Base-by-base conservation (phyloP, 2,113 vertebrate species). In the Dipodomys stephensi region DNA sequence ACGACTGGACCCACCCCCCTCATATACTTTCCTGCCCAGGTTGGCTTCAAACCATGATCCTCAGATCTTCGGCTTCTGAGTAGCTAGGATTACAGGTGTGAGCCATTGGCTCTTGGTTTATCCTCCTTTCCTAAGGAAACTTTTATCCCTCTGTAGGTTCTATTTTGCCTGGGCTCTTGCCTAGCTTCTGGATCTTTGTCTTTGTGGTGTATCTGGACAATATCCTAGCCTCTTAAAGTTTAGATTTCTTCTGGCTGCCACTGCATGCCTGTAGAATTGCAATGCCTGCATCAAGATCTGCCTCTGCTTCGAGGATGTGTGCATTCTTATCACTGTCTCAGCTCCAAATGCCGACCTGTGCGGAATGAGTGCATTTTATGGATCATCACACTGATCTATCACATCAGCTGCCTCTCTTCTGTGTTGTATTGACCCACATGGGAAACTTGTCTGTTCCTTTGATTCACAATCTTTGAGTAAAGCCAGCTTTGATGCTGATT, bases 391-490 rank as follows among this genome's bases (percentile, higher is more conserved):
- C 5, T 6, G 12, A 64, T 68, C 84, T 27, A 1, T 2, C 20
- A n/a, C 27, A 19, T 69, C 74, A 92, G 85, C 94, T 64, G 74
- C 32, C 35, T 95, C 62, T 67, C 71, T 80, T 64, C 27, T 67
- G 79, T n/a, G 19, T 28, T 15, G 28, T 8, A 2, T 62, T 67
- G 82, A 88, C 90, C 92, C 62, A 44, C 20, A 76, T 1, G 23
- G 82, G 85, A 92, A 94, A 88, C 0, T 20, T 12, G 19, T 90
- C 82, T 88, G 1, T 88, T 85, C 83, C 76, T 85, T 72, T 65
- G 90, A 92, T 90, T 93, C 15, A 25, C 53, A 49, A 44, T 88
- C 46, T 88, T 46, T 81, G 77, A 83, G 49, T 62, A 91, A 69
- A 88, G 32, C 65, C n/a, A 81, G 82, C 65, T 82, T 73, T 62